phyloP scores from a whole-genome alignment of 1,140 invertebrate species.

The Cotesia vestalis region DNA sequence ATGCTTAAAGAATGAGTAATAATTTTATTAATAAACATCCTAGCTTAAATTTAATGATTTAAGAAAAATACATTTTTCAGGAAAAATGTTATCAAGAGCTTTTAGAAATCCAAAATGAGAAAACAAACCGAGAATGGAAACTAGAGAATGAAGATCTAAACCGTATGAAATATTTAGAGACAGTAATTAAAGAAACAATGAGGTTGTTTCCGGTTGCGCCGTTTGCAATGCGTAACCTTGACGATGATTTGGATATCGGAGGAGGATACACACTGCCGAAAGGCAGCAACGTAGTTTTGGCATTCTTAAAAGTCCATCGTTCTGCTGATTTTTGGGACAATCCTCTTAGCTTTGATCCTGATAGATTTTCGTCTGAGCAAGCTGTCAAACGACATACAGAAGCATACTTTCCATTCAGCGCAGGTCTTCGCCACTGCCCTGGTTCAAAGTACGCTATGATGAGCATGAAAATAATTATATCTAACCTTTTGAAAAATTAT shows the following conservation, averaged over 20 bases:
- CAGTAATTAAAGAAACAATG: conserved; percentile 73
- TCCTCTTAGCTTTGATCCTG: conserved; percentile 72
- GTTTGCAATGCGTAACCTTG: conserved; percentile 62
- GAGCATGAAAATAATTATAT: conserved; percentile 69
- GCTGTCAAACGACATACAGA: conserved; percentile 58
- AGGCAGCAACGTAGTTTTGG: conserved; percentile 41
- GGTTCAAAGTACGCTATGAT: conserved; percentile 71
- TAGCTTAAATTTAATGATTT: too few relatives aligned
- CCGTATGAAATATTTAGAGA: conserved; percentile 72
- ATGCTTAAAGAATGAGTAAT: too few relatives aligned
- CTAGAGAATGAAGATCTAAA: conserved; percentile 67
- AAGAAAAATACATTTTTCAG: conserved; percentile 46
- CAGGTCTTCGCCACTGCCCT: conserved; percentile 70
- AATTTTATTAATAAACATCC: too few relatives aligned
- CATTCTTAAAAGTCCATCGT: conserved; percentile 62
- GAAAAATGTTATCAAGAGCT: conserved; percentile 70
- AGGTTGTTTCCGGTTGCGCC: conserved; percentile 72
- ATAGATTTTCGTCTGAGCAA: conserved; percentile 72
- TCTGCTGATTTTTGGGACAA: conserved; percentile 68
- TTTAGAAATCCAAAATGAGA: conserved; percentile 62
- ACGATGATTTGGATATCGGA: conserved; percentile 57
- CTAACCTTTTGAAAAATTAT: conserved; percentile 68
- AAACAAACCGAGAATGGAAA: conserved; percentile 42
- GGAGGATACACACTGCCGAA: conserved; percentile 40
- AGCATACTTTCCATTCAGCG: conserved; percentile 70